These are phyloP conservation scores for Phyto melanocephala DNA, from an alignment of 2,888 invertebrate genomes.

Conservation along the genomic window DNA sequence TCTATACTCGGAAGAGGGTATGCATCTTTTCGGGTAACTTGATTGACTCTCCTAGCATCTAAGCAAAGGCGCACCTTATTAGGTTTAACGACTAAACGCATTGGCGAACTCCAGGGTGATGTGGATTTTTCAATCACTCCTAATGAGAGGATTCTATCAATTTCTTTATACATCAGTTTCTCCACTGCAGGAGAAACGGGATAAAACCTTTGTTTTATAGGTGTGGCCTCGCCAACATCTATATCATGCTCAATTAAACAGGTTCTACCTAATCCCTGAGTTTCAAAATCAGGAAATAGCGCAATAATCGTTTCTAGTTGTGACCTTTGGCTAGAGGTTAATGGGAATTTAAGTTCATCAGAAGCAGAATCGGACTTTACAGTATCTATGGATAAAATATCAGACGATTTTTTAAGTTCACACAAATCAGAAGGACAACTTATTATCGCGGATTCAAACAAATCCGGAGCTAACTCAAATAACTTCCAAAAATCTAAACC, in stretches of 20 bases:
- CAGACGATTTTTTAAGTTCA: no score
- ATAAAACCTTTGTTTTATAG: slow-evolving; percentile 58
- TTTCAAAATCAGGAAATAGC: slow-evolving; percentile 16
- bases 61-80: slow-evolving; percentile 41
- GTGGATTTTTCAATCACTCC: slow-evolving; percentile 58
- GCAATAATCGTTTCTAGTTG: slow-evolving; percentile 5
- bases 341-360: neutral
- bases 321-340: neutral
- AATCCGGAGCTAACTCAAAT: neutral
- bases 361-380: no score
- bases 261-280: slow-evolving; percentile 47
- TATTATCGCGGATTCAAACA: no score
- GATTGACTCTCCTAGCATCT: no score
- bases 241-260: slow-evolving; percentile 48
- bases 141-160: slow-evolving; percentile 69
- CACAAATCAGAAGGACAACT: no score
- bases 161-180: slow-evolving; percentile 61
- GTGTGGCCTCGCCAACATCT: slow-evolving; percentile 24
- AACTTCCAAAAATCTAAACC: slow-evolving; percentile 28
- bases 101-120: slow-evolving; percentile 68
- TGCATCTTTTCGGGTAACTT: no score
- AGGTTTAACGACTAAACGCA: slow-evolving; percentile 49
- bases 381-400: no score
- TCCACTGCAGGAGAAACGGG: slow-evolving; percentile 52
- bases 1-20: no score